Evolutionary conservation across 2,797 vertebrate genomes (phyloP), one percentile per base, ranked within the genome.

Genomic region (Anguilla marmorata): DNA sequence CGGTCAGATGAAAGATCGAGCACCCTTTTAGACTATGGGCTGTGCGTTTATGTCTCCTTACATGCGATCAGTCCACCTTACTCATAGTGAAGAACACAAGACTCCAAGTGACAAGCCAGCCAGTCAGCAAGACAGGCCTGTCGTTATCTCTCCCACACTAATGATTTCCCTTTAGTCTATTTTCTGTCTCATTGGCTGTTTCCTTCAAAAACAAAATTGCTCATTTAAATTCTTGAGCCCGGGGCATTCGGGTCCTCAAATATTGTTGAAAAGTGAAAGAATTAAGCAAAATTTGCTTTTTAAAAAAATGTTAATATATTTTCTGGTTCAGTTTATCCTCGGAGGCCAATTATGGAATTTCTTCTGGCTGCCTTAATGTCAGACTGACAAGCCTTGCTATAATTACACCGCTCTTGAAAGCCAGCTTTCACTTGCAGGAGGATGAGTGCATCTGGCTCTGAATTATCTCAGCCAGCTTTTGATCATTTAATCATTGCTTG

Each of bases 201-300:
- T 99, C 98, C 98, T 99, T 99, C 98, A 99, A 99, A 99, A 99
- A 99, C 98, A 99, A 99, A 99, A 99, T 99, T 98, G 98, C 98
- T 99, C 98, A 99, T 99, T 99, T 99, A 99, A 99, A 99, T 99
- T 99, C 98, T 98, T 97, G 97, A 98, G 98, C 98, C 98, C 97
- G 97, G 98, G 98, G 98, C 98, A 97, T 98, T 98, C 98, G 98
- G 98, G 98, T 99, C 98, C 98, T 99, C 98, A 99, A 99, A 99
- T 99, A 99, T 99, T 99, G 98, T 99, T 99, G 98, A 97, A 99
- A 99, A 99, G 98, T 99, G 98, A 99, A 99, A 97, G 98, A 98
- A 99, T 99, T 99, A 99, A 98, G 98, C 98, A 98, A 99, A 99
- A 99, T 99, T 99, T 99, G 98, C 96, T 99, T 99, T 99, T 99